Conservation (phyloP, 2,113 vertebrate genomes). For the Antechinus flavipes region DNA sequence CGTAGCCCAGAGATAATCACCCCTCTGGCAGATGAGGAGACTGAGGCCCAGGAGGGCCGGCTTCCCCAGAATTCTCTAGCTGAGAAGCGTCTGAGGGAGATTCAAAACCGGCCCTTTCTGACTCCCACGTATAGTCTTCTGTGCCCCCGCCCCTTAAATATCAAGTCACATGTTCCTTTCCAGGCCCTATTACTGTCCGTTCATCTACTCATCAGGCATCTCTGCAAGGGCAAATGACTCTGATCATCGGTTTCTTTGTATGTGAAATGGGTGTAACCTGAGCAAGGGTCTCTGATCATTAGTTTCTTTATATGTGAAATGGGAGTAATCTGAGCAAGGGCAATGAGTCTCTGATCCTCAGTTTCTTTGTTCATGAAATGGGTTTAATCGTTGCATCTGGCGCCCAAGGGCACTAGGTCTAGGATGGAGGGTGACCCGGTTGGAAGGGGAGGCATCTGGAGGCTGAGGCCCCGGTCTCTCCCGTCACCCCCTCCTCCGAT, state of each 20-base stretch:
- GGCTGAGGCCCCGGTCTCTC: too few species aligned
- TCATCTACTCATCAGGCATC: not conserved
- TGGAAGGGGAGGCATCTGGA: not conserved
- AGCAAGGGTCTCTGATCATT: not conserved
- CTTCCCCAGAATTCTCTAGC: too few species aligned
- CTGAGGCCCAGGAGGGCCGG: too few species aligned
- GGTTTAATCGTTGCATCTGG: not conserved
- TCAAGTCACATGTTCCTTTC: not conserved
- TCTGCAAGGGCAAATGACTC: too few species aligned
- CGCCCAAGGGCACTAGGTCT: not conserved
- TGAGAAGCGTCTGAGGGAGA: too few species aligned
- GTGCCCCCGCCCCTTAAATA: too few species aligned
- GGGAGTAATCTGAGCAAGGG: not conserved
- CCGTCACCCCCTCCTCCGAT: not conserved
- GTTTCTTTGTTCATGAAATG: not conserved
- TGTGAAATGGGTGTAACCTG: not conserved
- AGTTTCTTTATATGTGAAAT: not conserved
- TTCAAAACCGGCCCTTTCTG: not conserved
- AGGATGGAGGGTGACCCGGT: too few species aligned
- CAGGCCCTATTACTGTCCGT: too few species aligned
- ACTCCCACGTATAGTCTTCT: not conserved
- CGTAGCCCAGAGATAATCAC: too few species aligned
- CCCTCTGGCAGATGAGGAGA: too few species aligned
- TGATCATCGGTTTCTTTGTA: not conserved
- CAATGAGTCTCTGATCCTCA: not conserved